A percentile compares a stretch with the other conserved stretches of the same genome.
phyloP scores from a whole-genome alignment of 1,140 invertebrate genomes.

The Zaprionus africanus region DNA sequence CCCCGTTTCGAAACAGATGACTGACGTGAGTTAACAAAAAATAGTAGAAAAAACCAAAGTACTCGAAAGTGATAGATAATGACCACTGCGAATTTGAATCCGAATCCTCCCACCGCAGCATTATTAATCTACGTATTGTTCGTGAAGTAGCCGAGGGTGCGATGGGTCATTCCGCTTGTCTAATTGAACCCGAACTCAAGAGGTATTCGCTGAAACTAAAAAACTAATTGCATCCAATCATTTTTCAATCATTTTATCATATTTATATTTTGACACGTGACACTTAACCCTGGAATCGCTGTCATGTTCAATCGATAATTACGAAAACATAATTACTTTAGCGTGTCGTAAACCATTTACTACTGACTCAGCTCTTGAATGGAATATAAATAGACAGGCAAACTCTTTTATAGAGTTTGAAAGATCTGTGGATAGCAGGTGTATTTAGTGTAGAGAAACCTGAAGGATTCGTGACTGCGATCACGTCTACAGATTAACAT shows the following conservation, averaged over 20 bases:
- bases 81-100: constrained; percentile 10
- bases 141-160: constrained; percentile 1
- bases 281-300: constrained; percentile 12
- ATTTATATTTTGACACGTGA: constrained; percentile 27
- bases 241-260: constrained; percentile 1
- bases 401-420: background rate
- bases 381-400: background rate
- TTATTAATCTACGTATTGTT: constrained; percentile 14
- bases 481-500: no score
- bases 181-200: constrained; percentile 17
- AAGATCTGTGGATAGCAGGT: background rate
- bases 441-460: background rate
- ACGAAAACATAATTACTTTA: constrained; percentile 21
- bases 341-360: background rate
- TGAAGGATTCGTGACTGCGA: no score
- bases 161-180: constrained; percentile 25
- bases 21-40: constrained; percentile 26
- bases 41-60: background rate
- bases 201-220: constrained; percentile 16
- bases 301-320: constrained; percentile 7
- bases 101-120: constrained; percentile 22
- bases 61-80: constrained; percentile 29
- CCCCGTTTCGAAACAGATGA: background rate
- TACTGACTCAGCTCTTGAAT: background rate
- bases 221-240: constrained; percentile 19